Base-by-base conservation (phyloP, 2,888 invertebrate species). In the Deilephila elpenor region DNA sequence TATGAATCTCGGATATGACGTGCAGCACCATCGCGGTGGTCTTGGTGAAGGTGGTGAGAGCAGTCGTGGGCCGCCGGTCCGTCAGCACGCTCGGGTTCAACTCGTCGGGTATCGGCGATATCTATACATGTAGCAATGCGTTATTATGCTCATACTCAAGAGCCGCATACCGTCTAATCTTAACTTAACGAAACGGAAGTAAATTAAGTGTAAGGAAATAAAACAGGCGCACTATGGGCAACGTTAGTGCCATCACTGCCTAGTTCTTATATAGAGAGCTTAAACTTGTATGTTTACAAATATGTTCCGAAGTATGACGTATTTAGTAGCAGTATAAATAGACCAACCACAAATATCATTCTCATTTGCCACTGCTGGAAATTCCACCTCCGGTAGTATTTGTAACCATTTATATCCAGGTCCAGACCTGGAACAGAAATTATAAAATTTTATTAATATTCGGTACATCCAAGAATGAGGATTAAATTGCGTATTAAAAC, bases 381-480 rank as follows among this genome's bases (percentile, higher is more conserved):
- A 76, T 92, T 78, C 88, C 89, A 92, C 32, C 91, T 76, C 20
- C 84, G 76, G 60, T 89, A 89, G 72, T 88, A 91, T 75, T 90
- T 90, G 76, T 84, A 89, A 5, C 75, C 75, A 61, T 84, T 86
- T 3, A 88, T 72, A 78, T 77, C 71, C 20, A 85, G 75, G 74
- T 75, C 71, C 17, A 84, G 75, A 8, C 82, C 78, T 78, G 67
- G 61, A 74, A 76, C 19, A 56, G 60, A 53, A n/a, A 74, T n/a
- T n/a, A n/a, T 2, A 29, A 3, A 56, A 67, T 44, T 62, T 14
- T 25, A 3, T 32, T 53, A 7, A 37, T 53, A 20, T 64, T 60
- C 17, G 20, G 17, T 59, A 59, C 25, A 8, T 14, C 32, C 29
- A n/a, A 25, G 29, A 34, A 20, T 7, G n/a, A 19, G 17, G 19